Percentiles rank a stretch among this genome's conserved stretches.
phyloP scores from a whole-genome alignment of 2,113 vertebrate genomes.

The Bothrops jararaca region DNA sequence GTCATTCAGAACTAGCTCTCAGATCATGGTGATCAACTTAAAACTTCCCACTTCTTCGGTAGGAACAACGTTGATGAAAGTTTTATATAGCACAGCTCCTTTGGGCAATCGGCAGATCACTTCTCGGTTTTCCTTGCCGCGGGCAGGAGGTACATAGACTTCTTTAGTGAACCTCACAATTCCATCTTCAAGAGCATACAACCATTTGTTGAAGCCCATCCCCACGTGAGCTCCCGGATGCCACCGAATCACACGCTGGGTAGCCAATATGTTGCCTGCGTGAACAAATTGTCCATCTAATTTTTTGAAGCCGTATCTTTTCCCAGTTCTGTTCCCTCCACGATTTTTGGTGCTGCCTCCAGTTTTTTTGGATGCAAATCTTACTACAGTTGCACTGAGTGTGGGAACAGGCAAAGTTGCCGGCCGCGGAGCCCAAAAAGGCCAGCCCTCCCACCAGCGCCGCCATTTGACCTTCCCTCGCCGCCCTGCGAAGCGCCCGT shows the following conservation, averaged over 20 bases:
- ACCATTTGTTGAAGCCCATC: conserved; percentile 83
- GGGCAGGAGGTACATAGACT: conserved; percentile 82
- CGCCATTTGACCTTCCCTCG: too few relatives aligned
- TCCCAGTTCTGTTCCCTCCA: conserved; percentile 85
- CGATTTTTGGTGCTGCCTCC: conserved; percentile 84
- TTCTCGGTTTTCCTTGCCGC: conserved; percentile 64
- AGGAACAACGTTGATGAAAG: conserved; percentile 87
- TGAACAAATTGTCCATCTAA: too few relatives aligned
- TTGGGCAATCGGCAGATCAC: conserved; percentile 80
- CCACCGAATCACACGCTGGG: too few relatives aligned
- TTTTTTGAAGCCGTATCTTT: conserved; percentile 84
- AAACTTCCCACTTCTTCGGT: conserved; percentile 81
- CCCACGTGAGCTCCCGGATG: too few relatives aligned
- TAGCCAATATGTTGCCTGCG: too few relatives aligned
- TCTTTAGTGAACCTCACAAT: conserved; percentile 89
- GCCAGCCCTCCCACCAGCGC: too few relatives aligned
- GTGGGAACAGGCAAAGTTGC: conserved; percentile 48
- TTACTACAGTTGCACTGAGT: conserved; percentile 57
- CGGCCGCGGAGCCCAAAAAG: too few relatives aligned
- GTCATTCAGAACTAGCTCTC: conserved; percentile 46
- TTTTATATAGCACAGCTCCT: conserved; percentile 90
- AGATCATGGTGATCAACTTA: conserved; percentile 85
- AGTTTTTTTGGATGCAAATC: conserved; percentile 87
- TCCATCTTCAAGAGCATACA: conserved; percentile 91
- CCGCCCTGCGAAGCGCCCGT: too few relatives aligned